Base-by-base conservation (phyloP, 2,888 invertebrate species). In the Hirtodrosophila duncani region DNA sequence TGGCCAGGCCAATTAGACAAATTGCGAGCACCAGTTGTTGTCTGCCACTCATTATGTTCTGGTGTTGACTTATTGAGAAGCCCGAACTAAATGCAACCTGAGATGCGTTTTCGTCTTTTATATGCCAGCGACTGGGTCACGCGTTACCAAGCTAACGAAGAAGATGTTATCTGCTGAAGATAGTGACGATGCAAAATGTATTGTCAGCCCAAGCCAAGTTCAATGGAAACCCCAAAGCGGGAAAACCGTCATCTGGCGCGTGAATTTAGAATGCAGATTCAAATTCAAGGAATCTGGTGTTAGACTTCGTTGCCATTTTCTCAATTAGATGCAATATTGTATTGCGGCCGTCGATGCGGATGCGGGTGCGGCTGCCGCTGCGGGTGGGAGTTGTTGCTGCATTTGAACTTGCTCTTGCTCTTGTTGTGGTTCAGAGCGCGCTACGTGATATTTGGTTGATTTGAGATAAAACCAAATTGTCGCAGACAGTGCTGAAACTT, bases 401-500 rank as follows among this genome's bases (percentile, higher is more conserved):
- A 45, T 18, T 30, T 43, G n/a, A n/a, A n/a, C n/a, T n/a, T n/a
- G n/a, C n/a, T n/a, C n/a, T n/a, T n/a, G n/a, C n/a, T n/a, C n/a
- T n/a, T n/a, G n/a, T n/a, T n/a, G n/a, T n/a, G n/a, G n/a, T n/a
- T n/a, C n/a, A n/a, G n/a, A n/a, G n/a, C n/a, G n/a, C n/a, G 55
- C 37, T 77, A 80, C 72, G 72, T 72, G 72, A 61, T 64, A 64
- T 62, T 53, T 36, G 50, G 9, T 17, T 26, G 57, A 56, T 61
- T 71, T 57, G 7, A 53, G 71, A 72, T 79, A 72, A 71, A 55
- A 37, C 20, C 1, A 34, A 20, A 11, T 13, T 42, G 30, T 21
- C 34, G 7, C 30, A 20, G 17, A 7, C 39, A 23, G 36, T 11
- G 17, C 24, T 27, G 18, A 70, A 42, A 67, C 43, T 55, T 56